phyloP scores from a whole-genome alignment of 1,140 invertebrate species.

The Trichomalopsis sarcophagae region DNA sequence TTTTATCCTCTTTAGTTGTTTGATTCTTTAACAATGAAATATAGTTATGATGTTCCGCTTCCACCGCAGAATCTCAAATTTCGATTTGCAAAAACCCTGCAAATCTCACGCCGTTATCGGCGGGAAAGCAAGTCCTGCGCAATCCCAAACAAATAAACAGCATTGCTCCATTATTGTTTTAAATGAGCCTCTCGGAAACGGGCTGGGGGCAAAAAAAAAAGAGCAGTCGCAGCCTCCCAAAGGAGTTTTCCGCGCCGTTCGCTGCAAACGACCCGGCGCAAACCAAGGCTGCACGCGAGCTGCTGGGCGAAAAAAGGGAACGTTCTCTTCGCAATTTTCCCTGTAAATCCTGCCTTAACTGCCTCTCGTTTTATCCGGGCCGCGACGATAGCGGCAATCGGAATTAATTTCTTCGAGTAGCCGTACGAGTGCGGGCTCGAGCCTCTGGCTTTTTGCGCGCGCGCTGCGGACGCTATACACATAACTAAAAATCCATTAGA shows the following conservation, averaged over 20 bases:
- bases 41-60: too few relatives aligned
- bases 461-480: not conserved
- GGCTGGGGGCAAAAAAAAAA: not conserved
- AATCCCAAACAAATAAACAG: not conserved
- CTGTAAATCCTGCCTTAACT: slow-evolving; percentile 44
- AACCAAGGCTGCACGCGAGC: not conserved
- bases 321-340: slow-evolving; percentile 31
- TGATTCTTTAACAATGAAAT: too few relatives aligned
- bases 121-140: not conserved
- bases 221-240: not conserved
- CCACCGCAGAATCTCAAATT: too few relatives aligned
- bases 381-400: slow-evolving; percentile 61
- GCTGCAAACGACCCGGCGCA: slow-evolving; percentile 11
- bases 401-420: slow-evolving; percentile 67
- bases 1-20: not conserved
- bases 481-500: slow-evolving; percentile 67
- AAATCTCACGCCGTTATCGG: not conserved
- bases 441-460: slow-evolving; percentile 57
- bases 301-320: not conserved
- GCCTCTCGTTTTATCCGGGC: slow-evolving; percentile 39
- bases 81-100: too few relatives aligned
- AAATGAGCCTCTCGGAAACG: not conserved
- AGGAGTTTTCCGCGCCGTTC: not conserved
- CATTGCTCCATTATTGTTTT: not conserved
- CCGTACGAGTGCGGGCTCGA: slow-evolving; percentile 54